phyloP scores from a whole-genome alignment of 2,113 vertebrate species.

The Sylvietta virens region DNA sequence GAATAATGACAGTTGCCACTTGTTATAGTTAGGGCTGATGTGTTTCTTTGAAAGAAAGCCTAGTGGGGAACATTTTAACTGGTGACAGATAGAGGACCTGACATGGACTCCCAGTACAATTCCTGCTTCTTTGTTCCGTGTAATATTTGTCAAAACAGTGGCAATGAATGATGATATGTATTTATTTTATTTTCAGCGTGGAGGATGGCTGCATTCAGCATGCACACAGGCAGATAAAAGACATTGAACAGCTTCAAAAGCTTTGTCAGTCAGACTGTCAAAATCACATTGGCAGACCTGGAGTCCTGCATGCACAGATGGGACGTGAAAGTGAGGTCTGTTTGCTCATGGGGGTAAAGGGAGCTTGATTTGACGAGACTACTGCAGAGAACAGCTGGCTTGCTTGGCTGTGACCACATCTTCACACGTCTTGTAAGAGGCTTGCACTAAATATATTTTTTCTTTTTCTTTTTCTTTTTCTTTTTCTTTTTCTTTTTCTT shows the following conservation, averaged over 20 bases:
- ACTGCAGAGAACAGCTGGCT: not conserved
- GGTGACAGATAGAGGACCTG: slow-evolving; percentile 17
- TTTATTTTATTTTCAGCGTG: not conserved
- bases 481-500: too few relatives aligned
- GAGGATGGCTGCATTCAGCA: slow-evolving; percentile 20
- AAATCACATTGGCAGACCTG: not conserved
- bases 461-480: too few relatives aligned
- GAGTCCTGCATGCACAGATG: not conserved
- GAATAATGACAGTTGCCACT: not conserved
- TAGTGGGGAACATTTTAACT: not conserved
- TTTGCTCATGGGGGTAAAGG: not conserved
- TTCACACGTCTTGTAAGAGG: not conserved
- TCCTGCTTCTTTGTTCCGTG: slow-evolving; percentile 4
- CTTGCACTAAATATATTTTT: not conserved
- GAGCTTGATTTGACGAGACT: not conserved
- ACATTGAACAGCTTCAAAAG: slow-evolving; percentile 23
- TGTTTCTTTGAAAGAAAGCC: not conserved
- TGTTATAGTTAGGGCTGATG: not conserved
- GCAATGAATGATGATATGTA: not conserved
- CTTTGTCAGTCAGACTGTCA: not conserved
- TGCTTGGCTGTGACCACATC: not conserved
- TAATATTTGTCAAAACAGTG: slow-evolving; percentile 30
- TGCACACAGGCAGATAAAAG: not conserved
- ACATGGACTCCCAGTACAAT: not conserved
- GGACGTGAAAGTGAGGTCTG: not conserved